Conservation (phyloP, 2,113 vertebrate species). For the Pelmatolapia mariae region DNA sequence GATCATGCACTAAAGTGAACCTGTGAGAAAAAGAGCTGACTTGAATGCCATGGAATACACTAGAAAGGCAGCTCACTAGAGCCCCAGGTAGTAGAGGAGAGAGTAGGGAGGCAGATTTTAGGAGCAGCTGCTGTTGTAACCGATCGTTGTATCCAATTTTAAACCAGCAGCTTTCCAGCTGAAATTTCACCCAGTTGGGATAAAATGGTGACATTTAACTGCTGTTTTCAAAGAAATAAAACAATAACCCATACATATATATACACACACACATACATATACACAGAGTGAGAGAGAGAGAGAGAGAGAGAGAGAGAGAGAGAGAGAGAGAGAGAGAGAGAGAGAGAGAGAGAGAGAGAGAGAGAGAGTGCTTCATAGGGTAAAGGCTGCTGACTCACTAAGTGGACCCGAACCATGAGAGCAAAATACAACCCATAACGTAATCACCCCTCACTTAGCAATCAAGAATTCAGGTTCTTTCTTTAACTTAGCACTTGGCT, state of each 20-base stretch:
- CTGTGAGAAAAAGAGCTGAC: not conserved
- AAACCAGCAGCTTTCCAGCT: not conserved
- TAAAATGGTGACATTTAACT: not conserved
- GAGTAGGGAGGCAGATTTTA: not conserved
- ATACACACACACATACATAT: not conserved
- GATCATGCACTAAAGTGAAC: not conserved
- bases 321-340: too few relatives aligned
- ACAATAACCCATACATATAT: not conserved
- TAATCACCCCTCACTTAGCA: not conserved
- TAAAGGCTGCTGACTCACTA: not conserved
- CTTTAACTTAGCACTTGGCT: not conserved
- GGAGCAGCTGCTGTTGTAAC: not conserved
- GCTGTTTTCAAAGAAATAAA: not conserved
- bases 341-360: too few relatives aligned
- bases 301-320: too few relatives aligned
- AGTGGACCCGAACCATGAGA: not conserved
- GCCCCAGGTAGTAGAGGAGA: not conserved
- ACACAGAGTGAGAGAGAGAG: too few relatives aligned
- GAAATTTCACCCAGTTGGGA: not conserved
- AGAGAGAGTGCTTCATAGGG: not conserved
- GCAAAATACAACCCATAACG: not conserved
- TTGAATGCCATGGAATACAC: not conserved
- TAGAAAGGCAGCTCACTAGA: not conserved
- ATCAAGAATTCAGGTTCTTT: not conserved
- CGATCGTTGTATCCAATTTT: not conserved